Evolutionary conservation across 2,888 invertebrate species (phyloP), one percentile per base, ranked within the genome.

Genomic region (Drosophila limbata): DNA sequence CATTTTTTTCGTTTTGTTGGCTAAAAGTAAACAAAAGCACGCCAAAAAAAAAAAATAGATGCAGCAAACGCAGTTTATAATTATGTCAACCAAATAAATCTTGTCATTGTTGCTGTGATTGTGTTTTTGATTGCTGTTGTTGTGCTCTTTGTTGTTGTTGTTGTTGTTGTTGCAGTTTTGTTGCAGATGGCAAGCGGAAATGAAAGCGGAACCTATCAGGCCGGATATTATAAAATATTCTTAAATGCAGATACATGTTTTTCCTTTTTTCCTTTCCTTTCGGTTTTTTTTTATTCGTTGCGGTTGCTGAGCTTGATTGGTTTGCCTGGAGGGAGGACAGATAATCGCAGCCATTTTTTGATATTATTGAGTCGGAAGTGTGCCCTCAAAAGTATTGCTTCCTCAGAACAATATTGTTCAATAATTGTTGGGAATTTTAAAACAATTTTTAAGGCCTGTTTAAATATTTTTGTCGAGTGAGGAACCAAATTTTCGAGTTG

Each of bases 171-270:
- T 75, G 53, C 48, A 48, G 13, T 51, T 51, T 56, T 51, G 63
- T 78, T 75, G 78, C 78, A 68, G 45, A 15, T 44, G 51, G 40
- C 48, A 61, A 59, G 64, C 75, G 75, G 75, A 76, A 69, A 76
- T 76, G 74, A 69, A 73, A 73, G 75, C 79, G 79, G 63, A 76
- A 57, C 64, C 44, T 51, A 48, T 61, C 69, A 69, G 57, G 47
- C 82, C 82, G 82, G 82, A 82, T 82, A 82, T 82, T 82, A 82
- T 88, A 82, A 87, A 82, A 69, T 51, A 47, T 63, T 48, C 56
- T 86, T 77, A 85, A 81, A 81, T 77, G 69, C 84, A 75, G 79
- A 71, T 77, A 57, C 37, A 47, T 60, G 21, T 48, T 50, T 59
- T 28, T 15, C 21, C 3, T 6, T 33, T 52, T n/a, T n/a, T n/a